These are phyloP conservation scores for Alligator mississippiensis DNA, from an alignment of 2,113 vertebrate genomes.

Conservation along the genomic window DNA sequence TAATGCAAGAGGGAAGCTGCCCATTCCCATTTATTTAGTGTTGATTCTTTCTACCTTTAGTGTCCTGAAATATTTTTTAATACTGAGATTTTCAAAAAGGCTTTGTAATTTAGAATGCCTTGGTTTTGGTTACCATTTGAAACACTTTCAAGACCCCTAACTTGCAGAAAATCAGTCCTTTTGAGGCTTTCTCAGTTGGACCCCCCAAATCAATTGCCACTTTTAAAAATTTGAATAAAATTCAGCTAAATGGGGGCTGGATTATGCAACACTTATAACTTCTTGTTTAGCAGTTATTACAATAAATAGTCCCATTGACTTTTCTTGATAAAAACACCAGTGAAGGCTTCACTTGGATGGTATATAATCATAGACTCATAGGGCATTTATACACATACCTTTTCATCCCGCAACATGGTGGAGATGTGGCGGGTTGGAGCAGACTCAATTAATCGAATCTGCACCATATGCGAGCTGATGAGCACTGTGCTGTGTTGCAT, in stretches of 20 bases:
- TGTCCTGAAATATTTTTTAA: not conserved
- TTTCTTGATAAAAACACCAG: not conserved
- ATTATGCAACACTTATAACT: not conserved
- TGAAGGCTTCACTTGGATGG: not conserved
- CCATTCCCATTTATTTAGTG: not conserved
- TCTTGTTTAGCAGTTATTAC: not conserved
- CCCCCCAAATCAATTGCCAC: not conserved
- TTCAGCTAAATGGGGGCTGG: not conserved
- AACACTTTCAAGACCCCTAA: not conserved
- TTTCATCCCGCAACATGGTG: no score
- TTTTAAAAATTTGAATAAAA: not conserved
- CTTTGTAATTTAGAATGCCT: not conserved
- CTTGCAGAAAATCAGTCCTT: fast-evolving
- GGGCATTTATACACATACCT: no score
- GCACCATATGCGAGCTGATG: no score
- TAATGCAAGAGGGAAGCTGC: not conserved
- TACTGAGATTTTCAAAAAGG: not conserved
- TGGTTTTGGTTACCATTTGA: not conserved
- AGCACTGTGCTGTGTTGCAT: no score
- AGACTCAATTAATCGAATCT: no score
- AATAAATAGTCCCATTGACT: not conserved
- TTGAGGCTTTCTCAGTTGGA: not conserved
- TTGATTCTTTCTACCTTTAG: not conserved
- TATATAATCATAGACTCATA: not conserved
- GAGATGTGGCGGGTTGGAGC: no score